Conservation (phyloP, 2,888 invertebrate genomes). For the Ectemnius lituratus region DNA sequence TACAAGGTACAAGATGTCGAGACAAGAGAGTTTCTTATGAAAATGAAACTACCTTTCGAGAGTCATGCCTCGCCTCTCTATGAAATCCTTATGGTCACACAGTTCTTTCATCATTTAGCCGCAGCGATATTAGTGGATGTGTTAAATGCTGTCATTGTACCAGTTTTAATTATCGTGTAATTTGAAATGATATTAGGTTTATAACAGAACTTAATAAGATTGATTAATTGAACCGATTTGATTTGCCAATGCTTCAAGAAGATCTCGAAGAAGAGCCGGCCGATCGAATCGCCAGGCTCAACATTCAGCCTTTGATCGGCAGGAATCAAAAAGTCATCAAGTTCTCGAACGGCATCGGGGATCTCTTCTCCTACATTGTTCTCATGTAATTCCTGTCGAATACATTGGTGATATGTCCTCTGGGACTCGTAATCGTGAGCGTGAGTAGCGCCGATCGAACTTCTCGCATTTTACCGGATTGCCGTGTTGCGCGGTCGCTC, state of each 20-base stretch:
- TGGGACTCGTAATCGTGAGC: too few relatives aligned
- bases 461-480: not conserved
- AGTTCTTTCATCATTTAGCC: slow-evolving; percentile 35
- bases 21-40: slow-evolving; percentile 24
- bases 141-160: slow-evolving; percentile 33
- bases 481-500: not conserved
- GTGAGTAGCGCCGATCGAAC: slow-evolving; percentile 10
- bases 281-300: not conserved
- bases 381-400: slow-evolving; percentile 36
- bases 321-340: slow-evolving; percentile 42
- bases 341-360: slow-evolving; percentile 39
- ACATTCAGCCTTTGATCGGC: slow-evolving; percentile 23
- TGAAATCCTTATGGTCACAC: slow-evolving; percentile 24
- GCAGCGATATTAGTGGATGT: slow-evolving; percentile 19
- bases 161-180: slow-evolving; percentile 27
- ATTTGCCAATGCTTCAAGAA: slow-evolving; percentile 32
- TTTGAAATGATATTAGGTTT: too few relatives aligned
- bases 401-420: slow-evolving; percentile 11
- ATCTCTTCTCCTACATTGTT: slow-evolving; percentile 38
- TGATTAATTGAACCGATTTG: slow-evolving; percentile 21
- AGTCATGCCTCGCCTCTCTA: slow-evolving; percentile 23
- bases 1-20: not conserved
- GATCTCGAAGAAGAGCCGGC: not conserved
- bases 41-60: slow-evolving; percentile 42
- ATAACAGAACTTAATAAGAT: not conserved